These are phyloP conservation scores for Oscheius sp. DNA, from an alignment of 1,140 invertebrate genomes.

Conservation along the genomic window DNA sequence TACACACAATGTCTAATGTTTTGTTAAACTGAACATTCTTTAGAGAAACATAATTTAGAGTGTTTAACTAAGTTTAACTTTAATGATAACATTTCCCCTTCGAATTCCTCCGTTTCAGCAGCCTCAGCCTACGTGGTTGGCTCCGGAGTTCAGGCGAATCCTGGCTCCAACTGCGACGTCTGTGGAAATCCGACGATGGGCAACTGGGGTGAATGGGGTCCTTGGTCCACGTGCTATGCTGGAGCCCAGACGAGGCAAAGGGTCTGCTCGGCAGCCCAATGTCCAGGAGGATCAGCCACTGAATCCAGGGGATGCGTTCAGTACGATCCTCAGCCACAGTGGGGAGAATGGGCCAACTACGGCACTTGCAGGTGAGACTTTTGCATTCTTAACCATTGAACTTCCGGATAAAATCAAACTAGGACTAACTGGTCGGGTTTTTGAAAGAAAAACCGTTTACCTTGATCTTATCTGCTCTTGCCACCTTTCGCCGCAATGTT, in stretches of 20 bases:
- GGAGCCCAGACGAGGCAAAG: constrained; percentile 28
- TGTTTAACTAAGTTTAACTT: too few relatives aligned
- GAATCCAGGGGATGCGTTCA: constrained; percentile 30
- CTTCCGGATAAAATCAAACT: background rate
- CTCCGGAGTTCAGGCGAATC: constrained; percentile 5
- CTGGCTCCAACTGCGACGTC: background rate
- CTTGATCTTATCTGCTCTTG: too few relatives aligned
- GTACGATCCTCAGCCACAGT: constrained; percentile 41
- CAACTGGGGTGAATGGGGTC: constrained; percentile 16
- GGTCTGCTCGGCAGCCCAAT: constrained; percentile 30
- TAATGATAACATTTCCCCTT: too few relatives aligned
- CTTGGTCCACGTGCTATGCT: constrained; percentile 8
- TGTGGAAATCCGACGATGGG: background rate
- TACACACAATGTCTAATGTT: too few relatives aligned
- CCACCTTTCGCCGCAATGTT: too few relatives aligned
- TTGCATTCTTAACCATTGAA: background rate
- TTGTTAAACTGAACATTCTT: too few relatives aligned
- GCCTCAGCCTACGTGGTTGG: constrained; percentile 12
- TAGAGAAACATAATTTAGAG: too few relatives aligned
- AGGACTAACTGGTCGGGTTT: too few relatives aligned
- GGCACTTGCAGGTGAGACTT: constrained; percentile 40
- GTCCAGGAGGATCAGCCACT: constrained; percentile 29
- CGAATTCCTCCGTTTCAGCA: constrained; percentile 8
- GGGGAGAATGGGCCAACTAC: constrained; percentile 60
- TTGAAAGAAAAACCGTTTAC: too few relatives aligned